Conservation (phyloP, 2,888 invertebrate species). For the Theodoxus fluviatilis region DNA sequence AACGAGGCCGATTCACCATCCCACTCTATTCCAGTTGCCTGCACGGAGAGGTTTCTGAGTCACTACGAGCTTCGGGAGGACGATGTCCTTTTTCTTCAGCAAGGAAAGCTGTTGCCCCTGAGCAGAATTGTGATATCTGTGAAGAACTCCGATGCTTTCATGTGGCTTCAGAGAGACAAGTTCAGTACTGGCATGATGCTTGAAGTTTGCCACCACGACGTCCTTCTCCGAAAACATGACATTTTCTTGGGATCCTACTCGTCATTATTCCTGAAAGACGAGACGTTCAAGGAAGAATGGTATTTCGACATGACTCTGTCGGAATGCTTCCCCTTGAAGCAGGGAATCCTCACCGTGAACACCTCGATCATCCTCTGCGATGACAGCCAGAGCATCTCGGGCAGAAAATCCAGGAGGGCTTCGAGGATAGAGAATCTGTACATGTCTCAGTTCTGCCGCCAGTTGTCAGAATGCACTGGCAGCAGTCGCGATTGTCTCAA, state of each 20-base stretch:
- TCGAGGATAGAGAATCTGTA: too few relatives aligned
- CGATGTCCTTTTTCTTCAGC: slow-evolving; percentile 39
- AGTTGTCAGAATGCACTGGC: slow-evolving; percentile 34
- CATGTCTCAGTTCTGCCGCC: slow-evolving; percentile 49
- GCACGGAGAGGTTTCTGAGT: slow-evolving; percentile 39
- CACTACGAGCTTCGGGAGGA: slow-evolving; percentile 47
- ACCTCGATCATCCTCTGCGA: slow-evolving; percentile 52
- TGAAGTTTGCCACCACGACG: slow-evolving; percentile 40
- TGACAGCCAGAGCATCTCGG: slow-evolving; percentile 35
- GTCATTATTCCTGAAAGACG: slow-evolving; percentile 40
- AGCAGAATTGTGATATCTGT: slow-evolving; percentile 48
- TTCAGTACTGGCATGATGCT: slow-evolving; percentile 47
- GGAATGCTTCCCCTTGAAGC: slow-evolving; percentile 51
- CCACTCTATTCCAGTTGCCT: slow-evolving; percentile 29
- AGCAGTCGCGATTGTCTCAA: slow-evolving; percentile 29
- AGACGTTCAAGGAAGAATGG: slow-evolving; percentile 41
- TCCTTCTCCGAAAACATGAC: slow-evolving; percentile 50
- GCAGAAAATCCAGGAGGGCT: too few relatives aligned
- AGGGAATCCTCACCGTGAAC: slow-evolving; percentile 44
- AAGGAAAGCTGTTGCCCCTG: slow-evolving; percentile 42
- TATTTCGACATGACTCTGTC: slow-evolving; percentile 48
- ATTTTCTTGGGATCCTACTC: slow-evolving; percentile 49
- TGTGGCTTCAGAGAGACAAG: slow-evolving; percentile 47
- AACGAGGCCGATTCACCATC: too few relatives aligned
- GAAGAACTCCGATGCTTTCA: slow-evolving; percentile 43